Conservation (phyloP, 2,888 invertebrate genomes). For the Dione juno region DNA sequence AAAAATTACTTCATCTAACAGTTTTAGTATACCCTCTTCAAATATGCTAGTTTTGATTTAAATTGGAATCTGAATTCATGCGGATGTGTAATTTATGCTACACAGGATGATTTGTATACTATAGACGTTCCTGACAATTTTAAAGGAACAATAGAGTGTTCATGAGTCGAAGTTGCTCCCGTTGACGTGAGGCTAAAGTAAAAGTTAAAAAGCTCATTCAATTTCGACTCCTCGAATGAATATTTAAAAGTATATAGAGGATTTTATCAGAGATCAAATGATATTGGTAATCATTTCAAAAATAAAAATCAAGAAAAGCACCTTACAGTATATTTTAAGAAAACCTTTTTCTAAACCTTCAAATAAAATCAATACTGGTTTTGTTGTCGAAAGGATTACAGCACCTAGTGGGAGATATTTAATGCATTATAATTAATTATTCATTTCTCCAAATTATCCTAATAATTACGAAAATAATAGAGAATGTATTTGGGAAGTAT, state of each 20-base stretch:
- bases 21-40: conserved; percentile 60
- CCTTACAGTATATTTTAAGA: conserved; percentile 75
- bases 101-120: conserved; percentile 57
- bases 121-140: conserved; percentile 70
- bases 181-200: conserved; percentile 66
- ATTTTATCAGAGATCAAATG: conserved; percentile 76
- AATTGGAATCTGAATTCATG: conserved; percentile 85
- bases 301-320: conserved; percentile 71
- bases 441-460: conserved; percentile 86
- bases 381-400: conserved; percentile 60
- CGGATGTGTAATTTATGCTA: conserved; percentile 84
- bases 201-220: conserved; percentile 60
- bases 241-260: conserved; percentile 82
- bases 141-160: conserved; percentile 85
- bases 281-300: conserved; percentile 86
- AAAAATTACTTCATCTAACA: conserved; percentile 54
- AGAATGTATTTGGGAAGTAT: conserved; percentile 92
- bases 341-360: conserved; percentile 80
- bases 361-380: conserved; percentile 54
- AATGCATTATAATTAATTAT: conserved; percentile 66
- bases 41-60: conserved; percentile 73
- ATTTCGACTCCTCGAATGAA: conserved; percentile 60
- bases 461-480: conserved; percentile 87
- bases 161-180: conserved; percentile 85
- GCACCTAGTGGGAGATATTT: conserved; percentile 88